Evolutionary conservation across 2,797 vertebrate genomes (phyloP).

Genomic region (Esox masquinongy): DNA sequence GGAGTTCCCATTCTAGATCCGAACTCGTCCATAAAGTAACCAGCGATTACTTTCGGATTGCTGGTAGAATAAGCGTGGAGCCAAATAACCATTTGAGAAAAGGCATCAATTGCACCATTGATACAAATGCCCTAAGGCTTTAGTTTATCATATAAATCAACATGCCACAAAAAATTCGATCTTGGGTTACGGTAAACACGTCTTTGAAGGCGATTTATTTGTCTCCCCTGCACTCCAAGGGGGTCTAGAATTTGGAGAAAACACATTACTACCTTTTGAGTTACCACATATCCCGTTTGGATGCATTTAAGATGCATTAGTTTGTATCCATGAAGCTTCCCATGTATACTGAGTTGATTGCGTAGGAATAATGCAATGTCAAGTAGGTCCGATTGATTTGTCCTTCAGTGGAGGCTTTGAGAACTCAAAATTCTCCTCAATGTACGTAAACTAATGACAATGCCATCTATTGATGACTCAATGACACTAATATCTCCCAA

Average conservation of each 20-base stretch:
- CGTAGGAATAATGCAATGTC: slow-evolving; percentile 17
- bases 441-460: slow-evolving; percentile 18
- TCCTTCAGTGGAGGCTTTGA: slow-evolving; percentile 8
- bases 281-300: slow-evolving; percentile 32
- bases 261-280: slow-evolving; percentile 19
- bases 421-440: slow-evolving; percentile 13
- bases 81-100: slow-evolving; percentile 36
- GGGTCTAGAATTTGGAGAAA: slow-evolving; percentile 2
- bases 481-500: slow-evolving; percentile 13
- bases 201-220: not conserved
- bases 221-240: slow-evolving; percentile 5
- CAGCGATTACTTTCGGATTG: slow-evolving; percentile 28
- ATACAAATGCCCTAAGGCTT: slow-evolving; percentile 26
- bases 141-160: slow-evolving; percentile 19
- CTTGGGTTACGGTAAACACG: slow-evolving; percentile 17
- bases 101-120: slow-evolving; percentile 29
- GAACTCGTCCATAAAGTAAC: slow-evolving; percentile 35
- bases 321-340: slow-evolving; percentile 26
- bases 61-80: slow-evolving; percentile 35
- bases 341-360: slow-evolving; percentile 10
- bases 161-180: slow-evolving; percentile 33
- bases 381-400: slow-evolving; percentile 21
- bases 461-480: not conserved
- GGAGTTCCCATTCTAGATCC: not conserved
- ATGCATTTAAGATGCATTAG: slow-evolving; percentile 28